These are phyloP conservation scores for Apotomis turbidana DNA, from an alignment of 2,888 invertebrate species.

Conservation along the genomic window DNA sequence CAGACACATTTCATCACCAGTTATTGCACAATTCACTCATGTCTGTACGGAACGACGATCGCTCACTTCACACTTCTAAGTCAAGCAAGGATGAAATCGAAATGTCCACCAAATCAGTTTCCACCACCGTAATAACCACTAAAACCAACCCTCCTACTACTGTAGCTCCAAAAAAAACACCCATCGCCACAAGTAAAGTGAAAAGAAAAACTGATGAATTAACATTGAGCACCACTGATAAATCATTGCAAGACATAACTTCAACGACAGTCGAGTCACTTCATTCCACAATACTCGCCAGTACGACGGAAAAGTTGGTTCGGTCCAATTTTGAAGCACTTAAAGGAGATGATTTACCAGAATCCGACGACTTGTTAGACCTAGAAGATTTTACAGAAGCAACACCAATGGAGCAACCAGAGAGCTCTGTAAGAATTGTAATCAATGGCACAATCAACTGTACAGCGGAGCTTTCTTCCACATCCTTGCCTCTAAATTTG, in stretches of 20 bases:
- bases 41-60: constrained; percentile 58
- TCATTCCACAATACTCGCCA: constrained; percentile 46
- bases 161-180: constrained; percentile 54
- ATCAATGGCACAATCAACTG: constrained; percentile 79
- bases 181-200: constrained; percentile 64
- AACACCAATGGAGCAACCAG: constrained; percentile 64
- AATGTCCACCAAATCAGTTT: constrained; percentile 56
- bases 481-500: constrained; percentile 64
- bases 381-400: constrained; percentile 44
- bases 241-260: constrained; percentile 45
- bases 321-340: constrained; percentile 45
- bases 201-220: constrained; percentile 69
- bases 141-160: constrained; percentile 54
- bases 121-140: constrained; percentile 50
- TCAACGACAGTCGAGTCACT: constrained; percentile 46
- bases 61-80: constrained; percentile 61
- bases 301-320: constrained; percentile 44
- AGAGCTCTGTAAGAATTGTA: constrained; percentile 67
- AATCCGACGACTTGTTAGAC: constrained; percentile 43
- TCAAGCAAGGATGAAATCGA: constrained; percentile 60
- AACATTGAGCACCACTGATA: constrained; percentile 44
- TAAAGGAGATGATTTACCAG: constrained; percentile 44
- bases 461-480: constrained; percentile 75
- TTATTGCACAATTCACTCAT: constrained; percentile 54
- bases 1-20: constrained; percentile 49